phyloP scores from a whole-genome alignment of 2,113 vertebrate genomes.

The Carettochelys insculpta region DNA sequence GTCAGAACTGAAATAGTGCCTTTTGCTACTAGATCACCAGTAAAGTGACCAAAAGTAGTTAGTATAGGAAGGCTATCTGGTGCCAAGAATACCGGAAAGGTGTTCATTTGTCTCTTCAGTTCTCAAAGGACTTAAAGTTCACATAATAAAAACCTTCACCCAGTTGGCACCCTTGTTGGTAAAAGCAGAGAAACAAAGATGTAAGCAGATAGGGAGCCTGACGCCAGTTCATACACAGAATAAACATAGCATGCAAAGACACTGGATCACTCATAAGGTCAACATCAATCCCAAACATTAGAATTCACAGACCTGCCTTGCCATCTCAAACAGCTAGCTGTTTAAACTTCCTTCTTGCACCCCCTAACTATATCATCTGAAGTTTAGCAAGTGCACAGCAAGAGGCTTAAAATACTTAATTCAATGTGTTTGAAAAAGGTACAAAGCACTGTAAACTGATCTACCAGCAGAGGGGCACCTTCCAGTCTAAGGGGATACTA shows the following conservation, averaged over 20 bases:
- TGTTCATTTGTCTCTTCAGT: neutral
- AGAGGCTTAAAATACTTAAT: neutral
- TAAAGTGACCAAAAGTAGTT: constrained; percentile 8
- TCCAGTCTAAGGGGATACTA: constrained; percentile 25
- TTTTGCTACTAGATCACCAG: neutral
- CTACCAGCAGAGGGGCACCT: neutral
- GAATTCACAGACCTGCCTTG: neutral
- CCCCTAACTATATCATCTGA: neutral
- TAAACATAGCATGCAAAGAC: neutral
- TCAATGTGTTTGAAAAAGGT: neutral
- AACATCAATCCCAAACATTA: neutral
- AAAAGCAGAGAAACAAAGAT: neutral
- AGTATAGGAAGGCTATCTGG: neutral
- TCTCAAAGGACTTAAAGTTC: neutral
- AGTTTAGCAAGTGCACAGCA: neutral
- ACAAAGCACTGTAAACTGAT: constrained; percentile 1
- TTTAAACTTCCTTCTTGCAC: neutral
- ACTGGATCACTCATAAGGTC: neutral
- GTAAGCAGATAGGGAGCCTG: neutral
- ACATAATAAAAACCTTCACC: neutral
- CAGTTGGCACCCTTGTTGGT: neutral
- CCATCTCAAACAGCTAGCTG: neutral
- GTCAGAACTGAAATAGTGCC: neutral
- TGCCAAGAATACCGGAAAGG: neutral
- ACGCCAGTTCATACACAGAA: neutral